phyloP scores from a whole-genome alignment of 2,113 vertebrate genomes.

The Leptodactylus fuscus region DNA sequence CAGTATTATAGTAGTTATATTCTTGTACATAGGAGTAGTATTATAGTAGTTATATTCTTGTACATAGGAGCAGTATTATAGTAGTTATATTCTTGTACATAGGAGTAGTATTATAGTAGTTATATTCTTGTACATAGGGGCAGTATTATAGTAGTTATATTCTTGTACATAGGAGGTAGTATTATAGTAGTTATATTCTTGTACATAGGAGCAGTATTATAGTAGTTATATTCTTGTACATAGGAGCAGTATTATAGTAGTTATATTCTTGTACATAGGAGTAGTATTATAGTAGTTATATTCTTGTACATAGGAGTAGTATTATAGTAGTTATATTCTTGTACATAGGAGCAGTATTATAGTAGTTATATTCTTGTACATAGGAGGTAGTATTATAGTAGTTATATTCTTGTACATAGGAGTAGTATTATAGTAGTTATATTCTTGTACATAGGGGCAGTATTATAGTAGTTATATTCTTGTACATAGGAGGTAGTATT shows the following conservation, averaged over 20 bases:
- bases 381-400: not conserved
- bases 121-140: no score
- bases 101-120: no score
- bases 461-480: slow-evolving; percentile 2
- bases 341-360: not conserved
- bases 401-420: slow-evolving; percentile 4
- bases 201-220: slow-evolving; percentile 10
- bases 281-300: not conserved
- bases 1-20: slow-evolving; percentile 2
- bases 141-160: not conserved
- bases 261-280: not conserved
- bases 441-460: not conserved
- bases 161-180: not conserved
- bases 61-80: not conserved
- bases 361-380: slow-evolving; percentile 4
- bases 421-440: slow-evolving; percentile 6
- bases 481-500: not conserved
- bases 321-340: slow-evolving; percentile 3
- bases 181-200: slow-evolving; percentile 19
- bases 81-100: not conserved
- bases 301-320: not conserved
- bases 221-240: slow-evolving; percentile 11
- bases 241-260: slow-evolving; percentile 1
- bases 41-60: slow-evolving; percentile 2
- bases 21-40: not conserved